Evolutionary conservation across 2,797 vertebrate genomes (phyloP).

Genomic region (Sphenodon punctatus): DNA sequence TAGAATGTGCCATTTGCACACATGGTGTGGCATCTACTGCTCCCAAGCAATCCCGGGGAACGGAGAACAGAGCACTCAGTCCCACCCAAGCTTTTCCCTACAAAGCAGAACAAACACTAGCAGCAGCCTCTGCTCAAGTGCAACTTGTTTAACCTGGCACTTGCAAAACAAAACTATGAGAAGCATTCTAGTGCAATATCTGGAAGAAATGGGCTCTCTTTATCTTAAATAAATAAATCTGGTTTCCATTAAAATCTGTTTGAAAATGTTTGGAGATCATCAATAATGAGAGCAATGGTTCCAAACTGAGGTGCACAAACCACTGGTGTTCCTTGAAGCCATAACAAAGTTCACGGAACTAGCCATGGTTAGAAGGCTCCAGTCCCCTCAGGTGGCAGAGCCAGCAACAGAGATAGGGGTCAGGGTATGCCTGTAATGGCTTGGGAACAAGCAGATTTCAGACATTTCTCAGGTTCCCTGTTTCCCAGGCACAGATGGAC

Average conservation of each 20-base stretch:
- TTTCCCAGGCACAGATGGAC: too few species aligned
- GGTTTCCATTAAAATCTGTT: conserved; percentile 35
- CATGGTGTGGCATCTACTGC: background rate
- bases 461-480: too few species aligned
- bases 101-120: conserved; percentile 11
- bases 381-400: too few species aligned
- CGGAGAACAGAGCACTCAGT: background rate
- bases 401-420: too few species aligned
- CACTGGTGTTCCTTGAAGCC: too few species aligned
- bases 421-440: too few species aligned
- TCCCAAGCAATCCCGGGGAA: background rate
- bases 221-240: conserved; percentile 55
- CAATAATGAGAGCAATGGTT: too few species aligned
- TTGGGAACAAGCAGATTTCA: too few species aligned
- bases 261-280: conserved; percentile 6
- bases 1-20: background rate
- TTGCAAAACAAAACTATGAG: conserved; percentile 8
- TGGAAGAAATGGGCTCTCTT: conserved; percentile 33
- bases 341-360: too few species aligned
- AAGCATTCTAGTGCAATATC: conserved; percentile 46
- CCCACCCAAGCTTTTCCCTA: background rate
- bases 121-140: background rate
- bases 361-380: too few species aligned
- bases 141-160: conserved; percentile 47
- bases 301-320: too few species aligned